Conservation (phyloP, 2,113 vertebrate species). For the Struthidea cinerea region DNA sequence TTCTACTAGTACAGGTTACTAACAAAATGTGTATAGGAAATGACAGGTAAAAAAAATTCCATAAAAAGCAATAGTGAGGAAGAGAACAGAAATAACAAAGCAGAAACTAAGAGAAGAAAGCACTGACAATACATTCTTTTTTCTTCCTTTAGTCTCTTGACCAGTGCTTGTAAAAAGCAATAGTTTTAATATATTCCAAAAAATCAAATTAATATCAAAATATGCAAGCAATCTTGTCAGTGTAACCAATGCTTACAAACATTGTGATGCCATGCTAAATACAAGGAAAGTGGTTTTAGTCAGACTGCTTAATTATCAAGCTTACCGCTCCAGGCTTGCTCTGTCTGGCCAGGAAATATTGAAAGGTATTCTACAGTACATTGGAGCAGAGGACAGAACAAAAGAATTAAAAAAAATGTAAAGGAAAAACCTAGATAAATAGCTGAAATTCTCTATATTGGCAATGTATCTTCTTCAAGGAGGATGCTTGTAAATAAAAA, state of each 20-base stretch:
- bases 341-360: conserved; percentile 98
- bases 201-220: background rate
- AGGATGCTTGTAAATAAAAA: conserved; percentile 1
- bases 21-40: background rate
- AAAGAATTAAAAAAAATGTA: conserved; percentile 64
- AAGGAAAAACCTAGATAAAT: conserved; percentile 35
- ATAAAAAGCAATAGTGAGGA: conserved; percentile 2
- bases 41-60: background rate
- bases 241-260: conserved; percentile 66
- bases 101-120: conserved; percentile 38
- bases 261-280: conserved; percentile 64
- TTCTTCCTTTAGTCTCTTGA: conserved; percentile 18
- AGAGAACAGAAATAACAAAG: conserved; percentile 13
- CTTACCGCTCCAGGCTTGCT: conserved; percentile 95
- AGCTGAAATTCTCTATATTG: background rate
- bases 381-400: conserved; percentile 82
- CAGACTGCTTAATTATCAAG: conserved; percentile 65
- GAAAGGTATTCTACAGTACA: conserved; percentile 94
- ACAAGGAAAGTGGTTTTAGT: conserved; percentile 44
- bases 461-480: background rate
- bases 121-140: background rate
- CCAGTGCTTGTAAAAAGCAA: background rate
- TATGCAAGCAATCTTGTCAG: conserved; percentile 47
- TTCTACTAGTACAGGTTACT: background rate
- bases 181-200: background rate